phyloP scores from a whole-genome alignment of 2,888 invertebrate species.

The Lasioglossum zephyrum region DNA sequence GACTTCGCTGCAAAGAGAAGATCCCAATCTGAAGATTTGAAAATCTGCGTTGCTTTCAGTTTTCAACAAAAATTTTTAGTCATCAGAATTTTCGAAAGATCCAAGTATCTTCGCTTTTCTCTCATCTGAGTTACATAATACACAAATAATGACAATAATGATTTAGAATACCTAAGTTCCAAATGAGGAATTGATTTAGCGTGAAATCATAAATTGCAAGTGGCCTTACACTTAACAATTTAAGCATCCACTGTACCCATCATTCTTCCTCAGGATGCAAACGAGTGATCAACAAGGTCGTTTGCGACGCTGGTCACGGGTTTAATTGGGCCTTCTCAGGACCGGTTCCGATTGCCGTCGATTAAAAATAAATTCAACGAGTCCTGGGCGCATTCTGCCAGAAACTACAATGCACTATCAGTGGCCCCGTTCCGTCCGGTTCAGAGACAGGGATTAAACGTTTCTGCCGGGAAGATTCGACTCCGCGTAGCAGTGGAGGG shows the following conservation, averaged over 20 bases:
- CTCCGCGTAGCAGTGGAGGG: constrained; percentile 9
- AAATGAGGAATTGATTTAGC: not conserved
- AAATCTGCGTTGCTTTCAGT: too few species aligned
- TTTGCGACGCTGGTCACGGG: not conserved
- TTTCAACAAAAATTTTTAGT: too few species aligned
- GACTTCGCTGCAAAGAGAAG: too few species aligned
- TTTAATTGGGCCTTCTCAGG: not conserved
- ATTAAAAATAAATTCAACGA: not conserved
- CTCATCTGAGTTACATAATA: too few species aligned
- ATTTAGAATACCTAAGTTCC: not conserved
- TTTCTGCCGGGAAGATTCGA: constrained; percentile 31
- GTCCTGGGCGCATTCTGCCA: constrained; percentile 11
- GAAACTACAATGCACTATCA: constrained; percentile 50
- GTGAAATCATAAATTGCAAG: not conserved
- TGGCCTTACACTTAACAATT: not conserved
- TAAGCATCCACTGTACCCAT: not conserved
- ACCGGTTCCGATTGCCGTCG: not conserved
- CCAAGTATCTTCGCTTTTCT: too few species aligned
- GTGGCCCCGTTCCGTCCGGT: constrained; percentile 14
- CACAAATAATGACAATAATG: not conserved
- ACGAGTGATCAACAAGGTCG: not conserved
- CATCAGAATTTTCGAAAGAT: too few species aligned
- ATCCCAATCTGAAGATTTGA: too few species aligned
- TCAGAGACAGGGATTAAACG: constrained; percentile 54
- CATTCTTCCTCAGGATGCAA: not conserved